A percentile compares a stretch with the other conserved stretches of the same genome.
These are phyloP conservation scores for Lucifuga dentata DNA, from an alignment of 2,113 vertebrate species.

Conservation along the genomic window DNA sequence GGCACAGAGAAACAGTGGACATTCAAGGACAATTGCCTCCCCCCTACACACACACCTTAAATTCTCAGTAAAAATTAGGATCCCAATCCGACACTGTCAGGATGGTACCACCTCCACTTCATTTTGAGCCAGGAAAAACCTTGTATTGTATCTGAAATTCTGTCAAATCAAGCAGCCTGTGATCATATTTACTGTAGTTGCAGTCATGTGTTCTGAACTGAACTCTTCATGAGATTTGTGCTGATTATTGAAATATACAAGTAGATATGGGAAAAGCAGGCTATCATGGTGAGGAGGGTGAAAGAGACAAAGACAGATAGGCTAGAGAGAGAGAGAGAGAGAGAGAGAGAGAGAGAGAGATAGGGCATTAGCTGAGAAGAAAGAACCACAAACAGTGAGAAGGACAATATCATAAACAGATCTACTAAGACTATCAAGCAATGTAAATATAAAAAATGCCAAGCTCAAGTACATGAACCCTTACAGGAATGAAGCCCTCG, in stretches of 20 bases:
- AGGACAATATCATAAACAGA: conserved; percentile 67
- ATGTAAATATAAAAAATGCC: conserved; percentile 76
- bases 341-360: conserved; percentile 11
- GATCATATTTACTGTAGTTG: conserved; percentile 3
- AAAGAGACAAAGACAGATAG: conserved; percentile 16
- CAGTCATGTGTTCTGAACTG: not conserved
- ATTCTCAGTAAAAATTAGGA: too few species aligned
- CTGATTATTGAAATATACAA: not conserved
- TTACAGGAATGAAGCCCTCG: conserved; percentile 36
- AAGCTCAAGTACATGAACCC: conserved; percentile 71
- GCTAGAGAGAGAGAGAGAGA: conserved; percentile 28
- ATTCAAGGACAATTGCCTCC: too few species aligned
- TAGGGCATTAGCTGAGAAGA: conserved; percentile 47
- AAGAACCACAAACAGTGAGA: conserved; percentile 61
- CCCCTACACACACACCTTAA: too few species aligned
- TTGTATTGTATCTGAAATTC: conserved; percentile 19
- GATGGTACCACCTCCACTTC: too few species aligned
- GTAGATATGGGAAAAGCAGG: not conserved
- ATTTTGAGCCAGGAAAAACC: too few species aligned
- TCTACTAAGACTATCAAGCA: conserved; percentile 66
- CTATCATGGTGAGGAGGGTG: not conserved
- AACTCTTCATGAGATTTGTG: not conserved
- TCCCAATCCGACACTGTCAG: too few species aligned
- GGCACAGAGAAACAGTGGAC: too few species aligned
- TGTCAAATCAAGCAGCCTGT: conserved; percentile 39